Base-by-base conservation (phyloP, 2,797 vertebrate genomes). In the Loris lydekkerianus region DNA sequence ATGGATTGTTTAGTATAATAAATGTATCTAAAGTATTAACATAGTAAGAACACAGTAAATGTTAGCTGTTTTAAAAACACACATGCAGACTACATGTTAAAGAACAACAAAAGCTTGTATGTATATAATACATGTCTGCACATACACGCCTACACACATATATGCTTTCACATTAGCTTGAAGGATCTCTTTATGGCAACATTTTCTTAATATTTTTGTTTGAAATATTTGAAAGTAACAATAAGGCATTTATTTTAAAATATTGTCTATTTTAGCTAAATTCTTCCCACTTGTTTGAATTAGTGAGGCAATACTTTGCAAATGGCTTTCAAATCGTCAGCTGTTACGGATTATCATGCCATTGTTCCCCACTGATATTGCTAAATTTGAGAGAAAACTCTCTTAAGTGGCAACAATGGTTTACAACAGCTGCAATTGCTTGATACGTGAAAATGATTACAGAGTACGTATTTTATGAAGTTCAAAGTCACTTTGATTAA, bases 261-360 rank as follows among this genome's bases (percentile, higher is more conserved):
- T 82, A 78, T n/a, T 56, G 23, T 77, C 69, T 83, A 89, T 93
- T 90, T 46, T 21, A 91, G 34, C n/a, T 84, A 34, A 20, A 86
- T 75, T 93, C 13, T 75, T 96, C 60, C 23, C 65, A 10, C 86
- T 80, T 75, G 9, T 43, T 89, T 91, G 75, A 92, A 37, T 86
- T 89, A 72, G 11, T 80, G 76, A 82, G 56, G 82, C 15, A 86
- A 76, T 77, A 60, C 34, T 91, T 85, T 73, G 40, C 25, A 89
- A 92, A 86, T 67, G 25, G 46, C 67, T 91, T 93, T 95, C 15
- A 81, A 82, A 69, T 75, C 29, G 69, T 96, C 90, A 94, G 20
- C 53, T 89, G 29, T 87, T 89, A 72, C 31, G 90, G 84, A 89
- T 78, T 80, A n/a, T 82, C 20, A 37, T 34, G 31, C 56, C 70